phyloP scores from a whole-genome alignment of 92 coral and sea anemone species.

The Pocillopora meandrina region DNA sequence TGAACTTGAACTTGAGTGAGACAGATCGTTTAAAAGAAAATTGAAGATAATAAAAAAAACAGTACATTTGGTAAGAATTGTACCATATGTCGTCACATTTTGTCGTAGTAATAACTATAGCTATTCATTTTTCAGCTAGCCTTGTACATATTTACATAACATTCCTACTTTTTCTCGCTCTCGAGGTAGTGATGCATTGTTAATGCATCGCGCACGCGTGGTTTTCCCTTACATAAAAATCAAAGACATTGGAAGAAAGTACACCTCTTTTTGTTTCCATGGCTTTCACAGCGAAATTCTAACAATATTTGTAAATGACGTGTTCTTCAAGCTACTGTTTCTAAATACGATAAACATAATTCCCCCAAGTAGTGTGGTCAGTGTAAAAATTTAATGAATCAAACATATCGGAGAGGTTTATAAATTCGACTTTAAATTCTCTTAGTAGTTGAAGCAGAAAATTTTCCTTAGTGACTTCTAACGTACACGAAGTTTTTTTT shows the following conservation, averaged over 20 bases:
- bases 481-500: too few relatives aligned
- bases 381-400: too few relatives aligned
- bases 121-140: background rate
- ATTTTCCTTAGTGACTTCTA: too few relatives aligned
- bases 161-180: background rate
- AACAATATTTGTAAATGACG: too few relatives aligned
- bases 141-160: background rate
- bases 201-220: background rate
- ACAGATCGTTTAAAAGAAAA: too few relatives aligned
- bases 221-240: background rate
- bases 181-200: background rate
- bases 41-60: too few relatives aligned
- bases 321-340: too few relatives aligned
- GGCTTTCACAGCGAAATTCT: background rate
- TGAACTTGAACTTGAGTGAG: conserved; percentile 3
- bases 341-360: too few relatives aligned
- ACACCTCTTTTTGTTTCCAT: background rate
- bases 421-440: too few relatives aligned
- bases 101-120: background rate
- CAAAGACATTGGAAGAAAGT: background rate
- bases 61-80: background rate
- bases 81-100: background rate
- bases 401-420: too few relatives aligned
- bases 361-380: too few relatives aligned
- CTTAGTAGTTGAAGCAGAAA: too few relatives aligned